Evolutionary conservation across 2,888 invertebrate genomes (phyloP), one percentile per base, ranked within the genome.

Genomic region (Glyphotaelius pellucidus): DNA sequence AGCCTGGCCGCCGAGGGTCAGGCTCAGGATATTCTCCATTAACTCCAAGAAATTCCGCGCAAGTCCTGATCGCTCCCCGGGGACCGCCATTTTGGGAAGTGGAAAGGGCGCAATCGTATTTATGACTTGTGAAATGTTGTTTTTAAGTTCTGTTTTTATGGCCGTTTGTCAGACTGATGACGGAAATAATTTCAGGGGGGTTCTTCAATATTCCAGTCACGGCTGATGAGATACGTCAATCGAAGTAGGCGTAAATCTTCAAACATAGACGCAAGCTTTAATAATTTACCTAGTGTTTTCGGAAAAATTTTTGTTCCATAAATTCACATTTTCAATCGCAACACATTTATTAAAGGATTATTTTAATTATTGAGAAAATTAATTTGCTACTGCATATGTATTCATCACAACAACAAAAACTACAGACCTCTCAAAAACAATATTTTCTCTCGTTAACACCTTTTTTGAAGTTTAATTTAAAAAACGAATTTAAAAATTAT

Each of bases 1-100:
- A 84, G 92, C 93, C 85, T 91, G 89, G 90, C 91, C 91, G 79
- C 42, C 80, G 87, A 87, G 86, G 86, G 90, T 85, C 90, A 84
- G 42, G 84, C 91, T 83, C 67, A 52, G 86, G 90, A 87, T 91
- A 86, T 91, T 67, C 80, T 67, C 91, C 86, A 91, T 91, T 91
- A 91, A 91, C 91, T 91, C 42, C 38, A 42, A 86, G 90, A 83
- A 90, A 90, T 81, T 91, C 89, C 89, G 80, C 83, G 81, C 91
- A 35, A 90, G 38, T 85, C 86, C 80, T 86, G 67, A 79, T 67
- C 80, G 35, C 42, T 85, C 86, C 90, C 85, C 42, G 0, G 81
- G 52, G 90, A 52, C 19, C 30, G 67, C 38, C 90, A 90, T 90
- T 38, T 81, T 67, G 47, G 80, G 89, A 89, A 38, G 80, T 47